These are phyloP conservation scores for Hirudinaria manillensis DNA, from an alignment of 2,888 invertebrate genomes.

Conservation along the genomic window DNA sequence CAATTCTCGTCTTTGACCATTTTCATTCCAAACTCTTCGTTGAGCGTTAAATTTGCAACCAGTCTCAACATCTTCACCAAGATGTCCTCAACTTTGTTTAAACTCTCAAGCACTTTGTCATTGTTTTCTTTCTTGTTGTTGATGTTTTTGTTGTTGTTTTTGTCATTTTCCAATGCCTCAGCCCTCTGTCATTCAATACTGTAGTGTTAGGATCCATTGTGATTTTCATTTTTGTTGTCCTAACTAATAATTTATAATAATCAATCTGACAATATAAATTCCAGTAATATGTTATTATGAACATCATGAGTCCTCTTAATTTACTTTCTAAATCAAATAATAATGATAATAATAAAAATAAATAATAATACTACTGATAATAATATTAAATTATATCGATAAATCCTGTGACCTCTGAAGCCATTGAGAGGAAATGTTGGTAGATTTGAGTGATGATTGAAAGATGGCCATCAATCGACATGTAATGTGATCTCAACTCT, in stretches of 20 bases:
- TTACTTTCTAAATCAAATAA: neutral
- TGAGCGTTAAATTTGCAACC: constrained; percentile 11
- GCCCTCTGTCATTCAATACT: too few species aligned
- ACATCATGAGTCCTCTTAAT: neutral
- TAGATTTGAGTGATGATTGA: neutral
- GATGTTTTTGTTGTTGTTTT: too few species aligned
- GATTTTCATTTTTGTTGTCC: too few species aligned
- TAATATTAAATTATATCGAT: neutral
- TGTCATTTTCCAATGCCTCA: too few species aligned
- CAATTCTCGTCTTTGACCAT: neutral
- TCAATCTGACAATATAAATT: neutral
- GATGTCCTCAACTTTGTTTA: neutral
- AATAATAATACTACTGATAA: neutral
- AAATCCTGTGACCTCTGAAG: neutral
- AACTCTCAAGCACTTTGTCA: neutral
- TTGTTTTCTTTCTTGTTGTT: too few species aligned
- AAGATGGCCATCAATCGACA: neutral
- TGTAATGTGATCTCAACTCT: neutral
- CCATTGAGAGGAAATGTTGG: neutral
- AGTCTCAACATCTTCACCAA: constrained; percentile 24
- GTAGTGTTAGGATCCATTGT: too few species aligned
- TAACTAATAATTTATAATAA: too few species aligned
- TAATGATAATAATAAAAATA: neutral
- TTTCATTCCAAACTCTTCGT: neutral
- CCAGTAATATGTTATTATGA: neutral